Base-by-base conservation (phyloP, 2,113 vertebrate species). In the Tupaia chinensis region DNA sequence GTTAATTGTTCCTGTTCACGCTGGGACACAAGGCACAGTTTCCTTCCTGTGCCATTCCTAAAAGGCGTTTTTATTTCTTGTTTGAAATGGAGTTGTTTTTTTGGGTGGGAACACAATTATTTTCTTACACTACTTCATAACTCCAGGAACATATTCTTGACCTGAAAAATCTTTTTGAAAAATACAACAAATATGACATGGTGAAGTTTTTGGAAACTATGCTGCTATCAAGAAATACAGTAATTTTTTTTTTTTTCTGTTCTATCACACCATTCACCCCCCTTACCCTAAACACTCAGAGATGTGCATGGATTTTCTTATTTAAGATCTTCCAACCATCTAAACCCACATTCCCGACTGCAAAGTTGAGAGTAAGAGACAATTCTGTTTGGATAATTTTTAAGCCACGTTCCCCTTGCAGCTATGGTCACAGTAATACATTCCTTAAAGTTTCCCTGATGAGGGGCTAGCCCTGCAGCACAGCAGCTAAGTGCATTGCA, bases 71-170 rank as follows among this genome's bases (percentile, higher is more conserved):
- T 97, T 97, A 74, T 54, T 83, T 86, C 29, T 91, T 95, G 83
- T 79, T 93, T 95, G 76, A 29, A 95, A 96, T 66, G 12, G 95
- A 87, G 65, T 91, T 98, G 69, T 97, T 98, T 98, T 96, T 44
- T 44, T 44, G 3, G 44, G 97, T 95, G 92, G 78, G 66, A 60
- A 73, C 94, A 89, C 96, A 97, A 97, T 96, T 97, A 98, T 98
- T 98, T 98, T 97, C 95, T 96, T 97, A 96, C 95, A 97, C 98
- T 98, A 97, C 93, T 96, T 98, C 96, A 98, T 98, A 87, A 81
- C 96, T 98, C 97, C 97, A 98, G 96, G 97, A 98, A 97, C 83
- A 98, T 97, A 97, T 77, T 95, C 97, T 98, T 98, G 97, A 98
- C 97, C 94, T 96, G 79, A 0, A n/a, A 97, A 97, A 97, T 81